A percentile compares a stretch with the other conserved stretches of the same genome.
These are phyloP conservation scores for Microhierax caerulescens DNA, from an alignment of 2,797 vertebrate genomes.

Conservation along the genomic window DNA sequence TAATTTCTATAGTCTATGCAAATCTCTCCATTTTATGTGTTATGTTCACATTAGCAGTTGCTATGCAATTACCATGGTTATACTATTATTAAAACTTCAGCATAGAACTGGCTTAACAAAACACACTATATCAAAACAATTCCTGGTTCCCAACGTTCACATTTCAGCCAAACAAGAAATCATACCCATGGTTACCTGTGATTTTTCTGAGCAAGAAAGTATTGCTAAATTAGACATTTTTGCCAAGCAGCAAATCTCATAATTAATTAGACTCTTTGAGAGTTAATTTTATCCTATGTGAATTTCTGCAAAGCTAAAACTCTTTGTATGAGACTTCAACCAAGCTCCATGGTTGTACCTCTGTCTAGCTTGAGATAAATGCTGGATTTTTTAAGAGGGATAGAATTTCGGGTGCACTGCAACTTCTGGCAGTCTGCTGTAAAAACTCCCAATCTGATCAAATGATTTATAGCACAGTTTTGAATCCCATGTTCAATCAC, in stretches of 20 bases:
- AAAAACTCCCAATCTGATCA: not conserved
- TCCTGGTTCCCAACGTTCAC: not conserved
- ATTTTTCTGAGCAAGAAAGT: not conserved
- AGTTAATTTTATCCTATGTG: not conserved
- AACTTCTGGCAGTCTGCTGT: not conserved
- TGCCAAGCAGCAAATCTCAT: not conserved
- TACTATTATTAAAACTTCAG: conserved; percentile 5
- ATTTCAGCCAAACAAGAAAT: conserved; percentile 13
- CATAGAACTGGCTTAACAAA: not conserved
- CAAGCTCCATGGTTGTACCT: not conserved
- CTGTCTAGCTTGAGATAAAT: not conserved
- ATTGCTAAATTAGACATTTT: not conserved
- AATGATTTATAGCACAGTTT: not conserved
- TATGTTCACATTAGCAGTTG: not conserved
- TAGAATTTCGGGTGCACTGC: not conserved
- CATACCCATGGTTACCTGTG: not conserved
- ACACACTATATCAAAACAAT: not conserved
- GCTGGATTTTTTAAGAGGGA: not conserved
- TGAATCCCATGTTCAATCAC: not conserved
- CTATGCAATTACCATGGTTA: conserved; percentile 9
- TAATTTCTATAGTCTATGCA: not conserved
- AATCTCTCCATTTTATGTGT: not conserved
- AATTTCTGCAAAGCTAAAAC: not conserved
- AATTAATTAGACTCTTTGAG: not conserved
- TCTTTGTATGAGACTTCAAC: not conserved